phyloP scores from a whole-genome alignment of 1,140 invertebrate genomes.

The Drosophila miranda region DNA sequence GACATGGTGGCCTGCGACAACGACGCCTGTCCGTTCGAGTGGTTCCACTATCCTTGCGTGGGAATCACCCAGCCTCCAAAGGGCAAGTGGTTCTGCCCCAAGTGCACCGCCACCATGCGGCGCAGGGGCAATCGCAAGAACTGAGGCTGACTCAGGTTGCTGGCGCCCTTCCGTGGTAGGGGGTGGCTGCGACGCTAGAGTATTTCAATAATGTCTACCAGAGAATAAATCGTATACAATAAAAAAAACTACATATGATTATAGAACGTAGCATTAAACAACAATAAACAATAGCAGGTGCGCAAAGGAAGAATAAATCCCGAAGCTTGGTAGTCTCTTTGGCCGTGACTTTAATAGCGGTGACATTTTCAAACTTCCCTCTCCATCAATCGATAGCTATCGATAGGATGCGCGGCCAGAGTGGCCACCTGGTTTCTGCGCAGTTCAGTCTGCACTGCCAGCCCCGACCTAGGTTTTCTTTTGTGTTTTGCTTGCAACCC shows the following conservation, averaged over 20 bases:
- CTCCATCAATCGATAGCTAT: too few relatives aligned
- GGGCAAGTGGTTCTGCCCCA: slow-evolving; percentile 99
- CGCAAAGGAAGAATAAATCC: too few relatives aligned
- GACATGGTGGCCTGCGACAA: slow-evolving; percentile 99
- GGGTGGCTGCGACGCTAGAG: slow-evolving; percentile 19
- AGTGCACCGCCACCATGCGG: slow-evolving; percentile 96
- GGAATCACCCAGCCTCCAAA: slow-evolving; percentile 97
- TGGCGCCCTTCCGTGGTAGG: slow-evolving; percentile 28
- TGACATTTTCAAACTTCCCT: too few relatives aligned
- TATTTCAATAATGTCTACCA: neutral
- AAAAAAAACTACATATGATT: too few relatives aligned
- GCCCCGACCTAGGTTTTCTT: slow-evolving; percentile 4
- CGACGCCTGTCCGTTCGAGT: slow-evolving; percentile 97
- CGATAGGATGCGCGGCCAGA: too few relatives aligned
- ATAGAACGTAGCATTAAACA: too few relatives aligned
- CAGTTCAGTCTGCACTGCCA: too few relatives aligned
- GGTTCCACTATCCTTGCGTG: slow-evolving; percentile 99
- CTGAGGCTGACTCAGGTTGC: slow-evolving; percentile 70
- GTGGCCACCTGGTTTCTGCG: too few relatives aligned
- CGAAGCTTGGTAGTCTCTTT: too few relatives aligned
- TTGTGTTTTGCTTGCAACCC: neutral
- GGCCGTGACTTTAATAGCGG: too few relatives aligned
- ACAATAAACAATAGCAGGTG: too few relatives aligned
- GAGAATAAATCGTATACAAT: neutral
- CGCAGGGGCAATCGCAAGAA: slow-evolving; percentile 90